Percentiles rank a stretch among this genome's conserved stretches.
Conservation (phyloP, 2,888 invertebrate genomes). For the Mallateleia sp. region DNA sequence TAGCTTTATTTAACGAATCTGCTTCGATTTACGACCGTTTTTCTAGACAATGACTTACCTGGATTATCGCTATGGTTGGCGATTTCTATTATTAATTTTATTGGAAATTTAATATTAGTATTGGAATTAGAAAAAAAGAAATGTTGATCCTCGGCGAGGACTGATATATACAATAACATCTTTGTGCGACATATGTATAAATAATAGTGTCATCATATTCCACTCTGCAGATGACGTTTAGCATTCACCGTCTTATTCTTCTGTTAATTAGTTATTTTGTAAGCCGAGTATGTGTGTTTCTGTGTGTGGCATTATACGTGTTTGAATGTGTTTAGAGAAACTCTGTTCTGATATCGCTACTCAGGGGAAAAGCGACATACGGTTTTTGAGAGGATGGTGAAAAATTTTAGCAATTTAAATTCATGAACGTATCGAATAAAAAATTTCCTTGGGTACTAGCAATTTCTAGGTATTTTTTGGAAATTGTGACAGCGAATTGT, state of each 20-base stretch:
- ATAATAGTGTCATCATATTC: neutral
- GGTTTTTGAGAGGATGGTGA: neutral
- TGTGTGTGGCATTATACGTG: neutral
- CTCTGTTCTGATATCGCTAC: neutral
- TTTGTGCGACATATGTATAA: neutral
- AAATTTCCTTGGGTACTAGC: neutral
- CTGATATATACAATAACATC: neutral
- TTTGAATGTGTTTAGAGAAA: neutral
- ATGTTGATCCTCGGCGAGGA: too few relatives aligned
- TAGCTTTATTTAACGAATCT: too few relatives aligned
- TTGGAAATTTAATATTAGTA: too few relatives aligned
- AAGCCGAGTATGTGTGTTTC: neutral
- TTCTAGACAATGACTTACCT: too few relatives aligned
- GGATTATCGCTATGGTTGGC: too few relatives aligned
- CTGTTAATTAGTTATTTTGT: neutral
- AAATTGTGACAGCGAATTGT: slow-evolving; percentile 1
- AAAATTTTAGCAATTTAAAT: neutral
- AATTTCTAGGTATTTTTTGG: neutral
- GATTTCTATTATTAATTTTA: too few relatives aligned
- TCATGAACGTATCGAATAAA: neutral
- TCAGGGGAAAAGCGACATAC: neutral
- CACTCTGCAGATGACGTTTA: neutral
- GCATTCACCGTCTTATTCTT: neutral
- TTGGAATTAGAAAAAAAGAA: too few relatives aligned
- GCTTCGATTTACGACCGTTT: too few relatives aligned